A percentile compares a stretch with the other conserved stretches of the same genome.
Evolutionary conservation across 1,140 invertebrate genomes (phyloP).

Genomic region (Melanaphis sacchari): DNA sequence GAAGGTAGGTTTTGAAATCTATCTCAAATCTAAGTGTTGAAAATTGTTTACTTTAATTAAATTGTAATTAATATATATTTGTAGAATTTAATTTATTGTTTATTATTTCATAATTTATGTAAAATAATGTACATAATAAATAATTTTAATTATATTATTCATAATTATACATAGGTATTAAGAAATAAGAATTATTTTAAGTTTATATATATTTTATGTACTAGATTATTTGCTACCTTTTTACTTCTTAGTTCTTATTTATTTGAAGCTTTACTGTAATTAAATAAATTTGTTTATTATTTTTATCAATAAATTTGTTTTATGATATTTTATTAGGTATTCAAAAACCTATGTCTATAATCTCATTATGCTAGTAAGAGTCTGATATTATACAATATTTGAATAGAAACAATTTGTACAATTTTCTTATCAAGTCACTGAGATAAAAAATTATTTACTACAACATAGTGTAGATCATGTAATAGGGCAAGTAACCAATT

Average conservation of each 20-base stretch:
- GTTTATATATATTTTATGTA: not conserved
- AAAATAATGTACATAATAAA: not conserved
- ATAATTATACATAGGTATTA: not conserved
- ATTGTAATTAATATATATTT: not conserved
- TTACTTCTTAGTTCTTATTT: not conserved
- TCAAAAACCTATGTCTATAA: not conserved
- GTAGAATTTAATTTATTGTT: not conserved
- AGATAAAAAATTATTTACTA: not conserved
- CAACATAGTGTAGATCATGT: not conserved
- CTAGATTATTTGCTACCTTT: not conserved
- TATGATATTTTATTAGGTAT: not conserved
- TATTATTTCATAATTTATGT: not conserved
- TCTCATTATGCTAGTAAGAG: not conserved
- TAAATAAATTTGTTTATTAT: not conserved
- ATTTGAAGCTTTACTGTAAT: not conserved
- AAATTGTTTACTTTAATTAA: not conserved
- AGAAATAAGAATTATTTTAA: not conserved
- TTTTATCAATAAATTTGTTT: not conserved
- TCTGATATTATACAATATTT: not conserved
- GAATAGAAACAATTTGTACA: not conserved
- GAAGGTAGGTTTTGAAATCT: not conserved
- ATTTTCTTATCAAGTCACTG: not conserved
- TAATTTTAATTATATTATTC: not conserved
- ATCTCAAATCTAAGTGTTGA: not conserved
- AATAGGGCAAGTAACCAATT: not conserved